Evolutionary conservation across 30 jellyfish, hydroid and myxozoan genomes (phyloP).

Genomic region (Hydractinia symbiolongicarpus): DNA sequence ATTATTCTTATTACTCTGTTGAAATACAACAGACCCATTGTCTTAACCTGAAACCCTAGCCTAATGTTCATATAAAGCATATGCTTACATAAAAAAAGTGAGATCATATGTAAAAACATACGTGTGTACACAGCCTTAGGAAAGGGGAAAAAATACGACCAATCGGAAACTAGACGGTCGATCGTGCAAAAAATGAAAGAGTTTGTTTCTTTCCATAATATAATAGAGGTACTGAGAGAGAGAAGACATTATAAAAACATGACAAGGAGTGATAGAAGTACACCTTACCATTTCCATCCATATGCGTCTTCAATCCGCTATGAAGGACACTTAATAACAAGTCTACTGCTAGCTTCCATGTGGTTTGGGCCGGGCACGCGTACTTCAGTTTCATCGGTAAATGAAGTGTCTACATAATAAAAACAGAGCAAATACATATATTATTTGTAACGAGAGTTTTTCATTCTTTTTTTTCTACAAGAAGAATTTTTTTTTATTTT

Average conservation of each 20-base stretch:
- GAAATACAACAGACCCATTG: no score
- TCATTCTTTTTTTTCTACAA: no score
- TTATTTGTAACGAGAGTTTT: not conserved
- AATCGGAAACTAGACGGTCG: no score
- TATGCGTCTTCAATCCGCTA: slow-evolving; percentile 51
- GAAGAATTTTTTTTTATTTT: no score
- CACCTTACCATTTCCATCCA: slow-evolving; percentile 45
- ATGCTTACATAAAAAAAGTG: not conserved
- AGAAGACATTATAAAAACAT: not conserved
- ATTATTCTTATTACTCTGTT: no score
- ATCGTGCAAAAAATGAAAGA: not conserved
- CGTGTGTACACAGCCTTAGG: not conserved
- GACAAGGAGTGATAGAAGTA: not conserved
- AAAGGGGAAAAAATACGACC: no score
- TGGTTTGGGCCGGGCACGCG: slow-evolving; percentile 87
- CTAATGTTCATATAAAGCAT: no score
- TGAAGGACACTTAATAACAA: slow-evolving; percentile 57
- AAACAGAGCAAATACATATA: not conserved
- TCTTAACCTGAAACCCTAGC: no score
- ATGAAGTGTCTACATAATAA: slow-evolving; percentile 45
- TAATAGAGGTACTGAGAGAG: not conserved
- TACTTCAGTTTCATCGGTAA: slow-evolving; percentile 76
- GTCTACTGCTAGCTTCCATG: slow-evolving; percentile 83
- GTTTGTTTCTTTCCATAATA: not conserved
- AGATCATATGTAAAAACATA: not conserved